Base-by-base conservation (phyloP, 1,140 invertebrate genomes). In the Habropoda laboriosa region DNA sequence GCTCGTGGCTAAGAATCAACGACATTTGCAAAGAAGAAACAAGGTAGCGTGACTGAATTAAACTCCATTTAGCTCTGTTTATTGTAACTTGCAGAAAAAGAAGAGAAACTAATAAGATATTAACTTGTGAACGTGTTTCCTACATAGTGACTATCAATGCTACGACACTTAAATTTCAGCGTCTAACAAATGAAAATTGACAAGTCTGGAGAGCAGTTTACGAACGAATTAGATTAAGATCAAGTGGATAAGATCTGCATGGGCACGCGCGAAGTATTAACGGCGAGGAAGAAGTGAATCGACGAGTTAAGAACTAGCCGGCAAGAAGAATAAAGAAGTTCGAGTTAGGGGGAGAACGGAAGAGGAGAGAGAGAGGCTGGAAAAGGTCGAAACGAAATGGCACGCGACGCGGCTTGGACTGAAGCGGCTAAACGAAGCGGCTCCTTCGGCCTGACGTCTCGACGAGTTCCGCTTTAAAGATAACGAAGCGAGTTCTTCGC, bases 401-500 rank as follows among this genome's bases (percentile, higher is more conserved):
- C 35, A 74, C 60, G 32, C 78, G 55, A 67, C n/a, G 55, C 24
- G 30, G 27, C 12, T 24, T 42, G 40, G 47, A 30, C 32, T 57
- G 42, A 49, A 24, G 27, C 40, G 61, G n/a, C 32, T 61, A 68
- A 64, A 80, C 73, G 79, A 77, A 63, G 64, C 30, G n/a, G 38
- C 40, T 80, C 40, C 18, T 70, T 35, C 32, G 60, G 16, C 18
- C 38, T 18, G 72, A 47, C 51, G 55, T 55, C 63, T 80, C 82
- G 82, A 80, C 53, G 64, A 72, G 70, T 86, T 86, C 79, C 66
- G 81, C 86, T 89, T 88, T 88, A 86, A 87, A 87, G 88, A 89
- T 89, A 89, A 88, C 88, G 88, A 89, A 88, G 88, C 83, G 75
- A 88, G 87, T 87, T 88, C 87, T 80, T 88, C 76, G 83, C 78